These are phyloP conservation scores for Andinoacara biseriatus DNA, from an alignment of 2,113 vertebrate genomes.

Conservation along the genomic window DNA sequence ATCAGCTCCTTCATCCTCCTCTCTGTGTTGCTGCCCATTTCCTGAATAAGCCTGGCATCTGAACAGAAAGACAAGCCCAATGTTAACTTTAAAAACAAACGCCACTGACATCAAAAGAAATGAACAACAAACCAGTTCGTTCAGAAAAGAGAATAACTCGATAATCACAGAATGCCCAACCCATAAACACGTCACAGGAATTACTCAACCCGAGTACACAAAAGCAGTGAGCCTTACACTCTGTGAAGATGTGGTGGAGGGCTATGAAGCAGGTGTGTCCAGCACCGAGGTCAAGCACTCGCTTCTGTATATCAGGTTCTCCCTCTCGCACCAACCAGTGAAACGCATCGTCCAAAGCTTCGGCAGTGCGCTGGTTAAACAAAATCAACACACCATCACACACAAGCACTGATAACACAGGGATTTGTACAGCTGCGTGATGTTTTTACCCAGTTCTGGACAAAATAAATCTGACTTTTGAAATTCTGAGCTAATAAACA, in stretches of 20 bases:
- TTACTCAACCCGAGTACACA: background rate
- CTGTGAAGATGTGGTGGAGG: constrained; percentile 81
- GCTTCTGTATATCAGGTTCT: constrained; percentile 57
- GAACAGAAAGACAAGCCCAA: constrained; percentile 4
- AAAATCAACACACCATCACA: background rate
- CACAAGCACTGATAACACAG: background rate
- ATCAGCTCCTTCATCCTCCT: constrained; percentile 73
- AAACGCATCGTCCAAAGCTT: constrained; percentile 59
- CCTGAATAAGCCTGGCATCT: constrained; percentile 81
- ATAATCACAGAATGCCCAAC: background rate
- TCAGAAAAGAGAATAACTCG: background rate
- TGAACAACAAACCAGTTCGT: background rate
- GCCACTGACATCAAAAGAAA: background rate
- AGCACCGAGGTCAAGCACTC: constrained; percentile 68
- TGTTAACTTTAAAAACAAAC: background rate
- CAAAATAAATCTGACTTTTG: background rate
- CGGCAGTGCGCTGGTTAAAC: background rate
- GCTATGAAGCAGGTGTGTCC: constrained; percentile 34
- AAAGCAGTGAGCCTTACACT: constrained; percentile 82
- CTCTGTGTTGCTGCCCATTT: constrained; percentile 71
- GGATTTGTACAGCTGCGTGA: background rate
- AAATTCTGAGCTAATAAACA: background rate
- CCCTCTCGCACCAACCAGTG: constrained; percentile 80
- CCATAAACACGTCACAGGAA: background rate
- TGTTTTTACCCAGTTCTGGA: accelerated